Conservation (phyloP, 2,888 invertebrate species). For the Aphodius granarius region DNA sequence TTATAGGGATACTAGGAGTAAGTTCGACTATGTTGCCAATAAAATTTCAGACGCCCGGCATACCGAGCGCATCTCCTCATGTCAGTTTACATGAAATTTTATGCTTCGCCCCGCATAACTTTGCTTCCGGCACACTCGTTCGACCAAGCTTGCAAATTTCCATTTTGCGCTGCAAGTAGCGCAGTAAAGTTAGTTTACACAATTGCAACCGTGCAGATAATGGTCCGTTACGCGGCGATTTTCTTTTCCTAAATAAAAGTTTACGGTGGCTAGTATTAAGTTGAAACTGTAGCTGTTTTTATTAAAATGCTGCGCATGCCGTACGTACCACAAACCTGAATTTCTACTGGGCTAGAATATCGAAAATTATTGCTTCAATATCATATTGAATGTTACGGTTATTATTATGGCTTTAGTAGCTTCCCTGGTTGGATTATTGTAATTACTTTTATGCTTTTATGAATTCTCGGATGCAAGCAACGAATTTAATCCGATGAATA, state of each 20-base stretch:
- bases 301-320: not conserved
- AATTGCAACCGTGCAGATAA: not conserved
- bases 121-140: not conserved
- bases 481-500: not conserved
- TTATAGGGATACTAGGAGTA: constrained; percentile 85
- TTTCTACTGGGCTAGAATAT: not conserved
- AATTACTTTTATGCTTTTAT: not conserved
- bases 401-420: not conserved
- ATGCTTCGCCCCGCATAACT: not conserved
- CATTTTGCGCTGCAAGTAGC: not conserved
- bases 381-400: constrained; percentile 5
- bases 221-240: not conserved
- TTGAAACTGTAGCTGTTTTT: not conserved
- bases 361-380: not conserved
- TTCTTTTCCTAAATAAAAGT: not conserved
- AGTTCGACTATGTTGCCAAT: constrained; percentile 49
- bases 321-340: not conserved
- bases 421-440: constrained; percentile 7
- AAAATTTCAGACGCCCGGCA: not conserved
- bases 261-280: not conserved
- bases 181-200: not conserved
- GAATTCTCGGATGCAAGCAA: not conserved
- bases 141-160: not conserved
- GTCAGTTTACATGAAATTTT: not conserved
- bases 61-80: not conserved